Evolutionary conservation across 2,797 vertebrate species (phyloP).

Genomic region (Apodemus agrarius): DNA sequence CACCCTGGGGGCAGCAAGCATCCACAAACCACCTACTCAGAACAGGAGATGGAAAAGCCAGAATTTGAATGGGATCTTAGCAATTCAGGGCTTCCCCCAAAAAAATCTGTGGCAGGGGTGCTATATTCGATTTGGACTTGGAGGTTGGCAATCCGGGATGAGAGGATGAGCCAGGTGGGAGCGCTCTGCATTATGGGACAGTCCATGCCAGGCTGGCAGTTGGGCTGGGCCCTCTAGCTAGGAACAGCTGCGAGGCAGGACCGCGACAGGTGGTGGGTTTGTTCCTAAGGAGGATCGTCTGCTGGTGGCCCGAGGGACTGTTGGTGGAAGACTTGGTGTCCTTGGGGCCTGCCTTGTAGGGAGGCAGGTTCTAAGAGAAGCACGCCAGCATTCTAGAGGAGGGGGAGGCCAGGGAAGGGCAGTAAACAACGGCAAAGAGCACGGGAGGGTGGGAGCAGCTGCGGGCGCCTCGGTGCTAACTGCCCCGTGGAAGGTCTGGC

Average conservation of each 20-base stretch:
- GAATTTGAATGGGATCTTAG: not conserved
- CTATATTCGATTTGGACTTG: not conserved
- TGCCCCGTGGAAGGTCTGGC: not conserved
- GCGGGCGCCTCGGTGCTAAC: too few relatives aligned
- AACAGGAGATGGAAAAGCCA: not conserved
- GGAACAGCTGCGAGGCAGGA: not conserved
- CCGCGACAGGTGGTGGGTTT: not conserved
- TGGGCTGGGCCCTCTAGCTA: not conserved
- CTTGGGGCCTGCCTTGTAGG: not conserved
- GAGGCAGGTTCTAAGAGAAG: not conserved
- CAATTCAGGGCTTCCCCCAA: not conserved
- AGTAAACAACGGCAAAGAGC: not conserved
- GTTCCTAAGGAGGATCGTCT: not conserved
- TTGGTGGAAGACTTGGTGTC: not conserved
- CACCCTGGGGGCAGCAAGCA: fast-evolving
- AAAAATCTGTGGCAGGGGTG: not conserved
- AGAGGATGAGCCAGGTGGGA: not conserved
- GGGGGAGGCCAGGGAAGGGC: not conserved
- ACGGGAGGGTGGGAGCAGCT: not conserved
- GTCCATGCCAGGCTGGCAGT: not conserved
- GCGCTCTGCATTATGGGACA: not conserved
- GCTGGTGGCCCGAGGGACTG: not conserved
- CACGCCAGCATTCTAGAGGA: not conserved
- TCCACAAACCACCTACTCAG: fast-evolving
- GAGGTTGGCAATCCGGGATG: not conserved